A percentile compares a stretch with the other conserved stretches of the same genome.
phyloP scores from a whole-genome alignment of 2,797 vertebrate genomes.

The Enteromius viviparus region DNA sequence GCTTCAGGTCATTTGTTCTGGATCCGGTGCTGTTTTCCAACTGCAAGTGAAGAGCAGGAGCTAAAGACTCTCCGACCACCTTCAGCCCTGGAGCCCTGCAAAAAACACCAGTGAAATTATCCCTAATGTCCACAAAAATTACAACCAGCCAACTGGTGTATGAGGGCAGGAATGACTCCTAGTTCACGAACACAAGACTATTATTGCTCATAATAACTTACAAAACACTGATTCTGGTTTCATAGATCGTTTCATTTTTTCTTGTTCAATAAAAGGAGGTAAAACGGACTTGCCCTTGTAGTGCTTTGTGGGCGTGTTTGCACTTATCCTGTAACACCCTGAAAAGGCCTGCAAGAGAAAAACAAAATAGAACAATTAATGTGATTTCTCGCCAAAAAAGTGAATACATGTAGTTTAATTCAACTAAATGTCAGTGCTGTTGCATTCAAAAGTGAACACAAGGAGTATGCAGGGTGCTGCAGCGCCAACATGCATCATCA shows the following conservation, averaged over 20 bases:
- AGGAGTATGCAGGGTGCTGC: neutral
- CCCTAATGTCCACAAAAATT: neutral
- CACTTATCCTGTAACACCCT: slow-evolving; percentile 85
- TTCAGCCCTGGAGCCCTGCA: slow-evolving; percentile 86
- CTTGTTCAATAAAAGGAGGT: slow-evolving; percentile 17
- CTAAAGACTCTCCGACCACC: slow-evolving; percentile 83
- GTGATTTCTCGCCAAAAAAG: neutral
- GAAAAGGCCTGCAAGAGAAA: slow-evolving; percentile 82
- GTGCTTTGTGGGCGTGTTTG: slow-evolving; percentile 80
- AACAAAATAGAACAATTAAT: neutral
- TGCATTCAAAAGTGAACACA: neutral
- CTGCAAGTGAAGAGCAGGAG: slow-evolving; percentile 90
- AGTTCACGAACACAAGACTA: neutral
- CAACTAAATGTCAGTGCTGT: too few species aligned
- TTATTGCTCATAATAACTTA: too few species aligned
- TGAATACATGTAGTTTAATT: neutral
- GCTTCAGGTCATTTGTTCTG: slow-evolving; percentile 84
- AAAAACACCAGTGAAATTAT: neutral
- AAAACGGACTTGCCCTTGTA: slow-evolving; percentile 83
- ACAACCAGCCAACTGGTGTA: neutral
- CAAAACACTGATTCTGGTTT: neutral
- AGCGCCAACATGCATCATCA: neutral
- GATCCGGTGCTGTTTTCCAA: slow-evolving; percentile 84
- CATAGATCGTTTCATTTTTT: neutral
- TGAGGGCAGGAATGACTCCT: neutral